Percentiles rank a stretch among this genome's conserved stretches.
These are phyloP conservation scores for Pediacus dermestoides DNA, from an alignment of 2,888 invertebrate genomes.

Conservation along the genomic window DNA sequence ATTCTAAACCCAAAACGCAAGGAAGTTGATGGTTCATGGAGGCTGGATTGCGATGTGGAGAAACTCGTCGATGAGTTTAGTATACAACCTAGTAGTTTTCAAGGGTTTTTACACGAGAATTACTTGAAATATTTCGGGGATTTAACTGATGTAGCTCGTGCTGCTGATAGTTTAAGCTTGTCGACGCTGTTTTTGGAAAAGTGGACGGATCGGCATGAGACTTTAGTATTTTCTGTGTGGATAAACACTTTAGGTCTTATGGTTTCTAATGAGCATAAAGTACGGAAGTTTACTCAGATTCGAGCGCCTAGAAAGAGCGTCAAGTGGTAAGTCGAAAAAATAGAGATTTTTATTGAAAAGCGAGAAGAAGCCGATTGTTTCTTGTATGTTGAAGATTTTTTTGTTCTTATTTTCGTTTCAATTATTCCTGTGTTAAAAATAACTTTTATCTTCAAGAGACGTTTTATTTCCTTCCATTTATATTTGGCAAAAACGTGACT, in stretches of 20 bases:
- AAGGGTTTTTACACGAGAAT: constrained; percentile 70
- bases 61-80: constrained; percentile 65
- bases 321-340: too few relatives aligned
- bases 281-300: constrained; percentile 72
- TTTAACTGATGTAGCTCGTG: constrained; percentile 59
- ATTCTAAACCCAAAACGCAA: constrained; percentile 72
- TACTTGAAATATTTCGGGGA: constrained; percentile 56
- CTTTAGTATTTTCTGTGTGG: constrained; percentile 57
- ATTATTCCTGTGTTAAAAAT: too few relatives aligned
- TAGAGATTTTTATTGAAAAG: too few relatives aligned
- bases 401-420: too few relatives aligned
- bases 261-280: constrained; percentile 65
- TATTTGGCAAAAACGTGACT: too few relatives aligned
- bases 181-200: constrained; percentile 65
- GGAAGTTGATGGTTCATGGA: constrained; percentile 47
- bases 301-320: constrained; percentile 52
- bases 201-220: constrained; percentile 54
- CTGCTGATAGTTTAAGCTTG: constrained; percentile 65
- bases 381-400: too few relatives aligned
- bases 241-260: constrained; percentile 66
- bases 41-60: constrained; percentile 61
- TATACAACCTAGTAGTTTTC: constrained; percentile 63
- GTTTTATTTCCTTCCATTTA: too few relatives aligned
- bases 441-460: too few relatives aligned
- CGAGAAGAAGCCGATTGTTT: too few relatives aligned